These are phyloP conservation scores for Scalopus aquaticus DNA, from an alignment of 2,113 vertebrate species.

Conservation along the genomic window DNA sequence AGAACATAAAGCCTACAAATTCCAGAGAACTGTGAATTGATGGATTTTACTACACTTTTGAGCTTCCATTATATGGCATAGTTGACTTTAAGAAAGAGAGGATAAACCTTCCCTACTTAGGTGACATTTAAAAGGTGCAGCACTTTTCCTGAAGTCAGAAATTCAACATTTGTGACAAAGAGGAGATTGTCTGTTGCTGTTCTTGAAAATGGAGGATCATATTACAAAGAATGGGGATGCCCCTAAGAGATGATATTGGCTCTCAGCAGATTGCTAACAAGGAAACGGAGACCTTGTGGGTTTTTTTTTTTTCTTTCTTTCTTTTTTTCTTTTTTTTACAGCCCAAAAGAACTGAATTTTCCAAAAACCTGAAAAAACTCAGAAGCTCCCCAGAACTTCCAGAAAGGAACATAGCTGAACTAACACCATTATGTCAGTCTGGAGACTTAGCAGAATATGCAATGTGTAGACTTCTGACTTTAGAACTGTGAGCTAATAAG, in stretches of 20 bases:
- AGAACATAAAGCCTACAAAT: neutral
- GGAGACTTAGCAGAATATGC: neutral
- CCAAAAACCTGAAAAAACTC: too few species aligned
- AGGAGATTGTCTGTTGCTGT: neutral
- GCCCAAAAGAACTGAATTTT: neutral
- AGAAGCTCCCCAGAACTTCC: too few species aligned
- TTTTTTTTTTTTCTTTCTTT: too few species aligned
- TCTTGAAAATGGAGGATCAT: neutral
- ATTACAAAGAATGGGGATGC: neutral
- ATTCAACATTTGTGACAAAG: neutral
- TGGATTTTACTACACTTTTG: neutral
- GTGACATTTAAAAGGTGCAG: neutral
- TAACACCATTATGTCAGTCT: neutral
- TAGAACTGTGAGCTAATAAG: neutral
- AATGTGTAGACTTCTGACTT: neutral
- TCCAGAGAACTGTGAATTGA: neutral
- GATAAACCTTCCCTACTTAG: neutral
- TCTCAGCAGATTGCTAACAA: neutral
- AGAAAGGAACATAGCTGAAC: neutral
- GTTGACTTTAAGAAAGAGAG: neutral
- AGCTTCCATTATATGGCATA: neutral
- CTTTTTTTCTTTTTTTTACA: neutral
- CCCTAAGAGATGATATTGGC: neutral
- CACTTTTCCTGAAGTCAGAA: neutral
- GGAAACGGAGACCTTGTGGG: neutral